A percentile compares a stretch with the other conserved stretches of the same genome.
phyloP scores from a whole-genome alignment of 2,888 invertebrate species.

The Junonia oenone region DNA sequence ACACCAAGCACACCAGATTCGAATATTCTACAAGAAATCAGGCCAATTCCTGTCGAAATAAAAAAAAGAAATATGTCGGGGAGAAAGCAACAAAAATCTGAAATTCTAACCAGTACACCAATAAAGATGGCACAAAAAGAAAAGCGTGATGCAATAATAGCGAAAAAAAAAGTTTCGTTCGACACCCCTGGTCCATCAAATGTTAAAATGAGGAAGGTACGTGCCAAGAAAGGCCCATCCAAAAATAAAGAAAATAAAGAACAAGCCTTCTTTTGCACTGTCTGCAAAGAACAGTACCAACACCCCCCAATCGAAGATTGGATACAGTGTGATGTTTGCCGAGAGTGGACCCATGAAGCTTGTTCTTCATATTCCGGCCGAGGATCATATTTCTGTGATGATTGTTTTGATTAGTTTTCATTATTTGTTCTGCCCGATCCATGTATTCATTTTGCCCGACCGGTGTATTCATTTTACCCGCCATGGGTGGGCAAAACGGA shows the following conservation, averaged over 20 bases:
- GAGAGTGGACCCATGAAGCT: slow-evolving; percentile 26
- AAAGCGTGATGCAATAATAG: slow-evolving; percentile 12
- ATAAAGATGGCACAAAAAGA: background rate
- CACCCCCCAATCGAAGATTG: slow-evolving; percentile 33
- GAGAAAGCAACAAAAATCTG: background rate
- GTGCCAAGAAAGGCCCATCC: slow-evolving; percentile 27
- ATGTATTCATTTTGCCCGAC: slow-evolving; percentile 27
- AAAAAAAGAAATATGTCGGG: background rate
- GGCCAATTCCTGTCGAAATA: background rate
- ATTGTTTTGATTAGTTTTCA: slow-evolving; percentile 25
- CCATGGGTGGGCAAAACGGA: slow-evolving; percentile 31
- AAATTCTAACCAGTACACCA: background rate
- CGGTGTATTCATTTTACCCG: slow-evolving; percentile 29
- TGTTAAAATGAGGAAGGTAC: slow-evolving; percentile 14
- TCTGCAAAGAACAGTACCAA: slow-evolving; percentile 27
- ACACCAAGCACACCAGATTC: background rate
- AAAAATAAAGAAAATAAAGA: slow-evolving; percentile 31
- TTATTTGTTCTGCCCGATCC: slow-evolving; percentile 26
- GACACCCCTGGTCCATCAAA: too few species aligned
- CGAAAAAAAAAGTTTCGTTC: slow-evolving; percentile 28
- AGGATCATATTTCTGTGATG: slow-evolving; percentile 29
- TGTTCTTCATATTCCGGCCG: slow-evolving; percentile 30
- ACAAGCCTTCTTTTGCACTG: slow-evolving; percentile 33
- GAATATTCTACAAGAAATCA: background rate
- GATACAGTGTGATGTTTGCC: slow-evolving; percentile 30